Percentiles rank a stretch among this genome's conserved stretches.
Evolutionary conservation across 1,140 invertebrate species (phyloP).

Genomic region (Drosophila ogumai): DNA sequence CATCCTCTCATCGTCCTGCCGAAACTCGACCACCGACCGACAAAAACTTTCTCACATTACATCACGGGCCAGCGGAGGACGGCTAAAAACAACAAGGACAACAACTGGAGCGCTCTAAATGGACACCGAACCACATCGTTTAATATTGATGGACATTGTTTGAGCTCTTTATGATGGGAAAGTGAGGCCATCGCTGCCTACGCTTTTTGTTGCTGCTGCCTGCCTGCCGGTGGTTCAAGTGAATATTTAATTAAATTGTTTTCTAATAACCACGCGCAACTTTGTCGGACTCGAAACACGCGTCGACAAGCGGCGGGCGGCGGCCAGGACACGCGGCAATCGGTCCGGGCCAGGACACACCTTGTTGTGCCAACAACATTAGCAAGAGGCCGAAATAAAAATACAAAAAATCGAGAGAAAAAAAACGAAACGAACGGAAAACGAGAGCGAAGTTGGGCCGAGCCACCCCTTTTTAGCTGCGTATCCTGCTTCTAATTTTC

Average conservation of each 20-base stretch:
- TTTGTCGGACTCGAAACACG: constrained; percentile 69
- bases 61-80: constrained; percentile 60
- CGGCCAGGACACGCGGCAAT: constrained; percentile 70
- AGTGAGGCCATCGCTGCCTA: constrained; percentile 49
- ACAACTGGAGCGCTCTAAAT: constrained; percentile 60
- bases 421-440: constrained; percentile 21
- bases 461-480: constrained; percentile 70
- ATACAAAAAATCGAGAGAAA: constrained; percentile 15
- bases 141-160: constrained; percentile 81
- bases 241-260: constrained; percentile 85
- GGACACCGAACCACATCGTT: constrained; percentile 71
- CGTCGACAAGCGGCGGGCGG: constrained; percentile 58
- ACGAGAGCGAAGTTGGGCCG: constrained; percentile 30
- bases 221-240: constrained; percentile 68
- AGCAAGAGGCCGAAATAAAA: constrained; percentile 67
- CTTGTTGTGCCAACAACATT: constrained; percentile 84
- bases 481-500: constrained; percentile 77
- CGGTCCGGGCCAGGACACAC: constrained; percentile 69
- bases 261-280: constrained; percentile 82
- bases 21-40: constrained; percentile 23
- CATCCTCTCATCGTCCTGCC: constrained; percentile 13
- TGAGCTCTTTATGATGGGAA: constrained; percentile 75
- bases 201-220: constrained; percentile 41
- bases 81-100: constrained; percentile 38
- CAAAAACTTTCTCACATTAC: constrained; percentile 80